Base-by-base conservation (phyloP, 2,888 invertebrate species). In the Erpobdella octoculata region DNA sequence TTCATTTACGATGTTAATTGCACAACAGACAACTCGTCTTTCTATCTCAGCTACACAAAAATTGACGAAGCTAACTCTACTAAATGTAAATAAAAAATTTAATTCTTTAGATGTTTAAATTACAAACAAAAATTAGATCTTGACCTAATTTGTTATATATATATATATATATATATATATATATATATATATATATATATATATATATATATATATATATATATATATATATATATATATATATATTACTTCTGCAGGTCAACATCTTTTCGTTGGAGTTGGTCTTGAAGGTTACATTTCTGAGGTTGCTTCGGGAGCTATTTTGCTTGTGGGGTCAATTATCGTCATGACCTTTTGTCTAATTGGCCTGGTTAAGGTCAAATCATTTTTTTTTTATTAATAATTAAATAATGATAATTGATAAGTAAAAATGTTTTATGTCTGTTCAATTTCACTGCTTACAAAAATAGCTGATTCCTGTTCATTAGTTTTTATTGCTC, bases 341-440 rank as follows among this genome's bases (percentile, higher is more conserved):
- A 37, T 83, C 35, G 77, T 82, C 2, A 81, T 87, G 18, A 83
- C 84, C 70, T 74, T 78, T 48, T 86, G 86, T 76, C 81, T 86
- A 18, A 77, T 86, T 12, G 76, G 81, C 59, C 84, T 87, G 70
- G 86, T 86, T 46, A 86, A 86, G 59, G 69, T 69, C n/a, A n/a
- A n/a, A n/a, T n/a, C n/a, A n/a, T n/a, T n/a, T n/a, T n/a, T n/a
- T n/a, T n/a, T n/a, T n/a, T n/a, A n/a, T n/a, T n/a, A n/a, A n/a
- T n/a, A n/a, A n/a, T n/a, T n/a, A n/a, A n/a, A n/a, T n/a, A n/a
- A n/a, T n/a, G n/a, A n/a, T n/a, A n/a, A n/a, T n/a, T n/a, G n/a
- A n/a, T n/a, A n/a, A n/a, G n/a, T n/a, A n/a, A n/a, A n/a, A n/a
- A n/a, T n/a, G n/a, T n/a, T n/a, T n/a, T n/a, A n/a, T n/a, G n/a